Evolutionary conservation across 2,797 vertebrate genomes (phyloP).

Genomic region (Lagocephalus sceleratus): DNA sequence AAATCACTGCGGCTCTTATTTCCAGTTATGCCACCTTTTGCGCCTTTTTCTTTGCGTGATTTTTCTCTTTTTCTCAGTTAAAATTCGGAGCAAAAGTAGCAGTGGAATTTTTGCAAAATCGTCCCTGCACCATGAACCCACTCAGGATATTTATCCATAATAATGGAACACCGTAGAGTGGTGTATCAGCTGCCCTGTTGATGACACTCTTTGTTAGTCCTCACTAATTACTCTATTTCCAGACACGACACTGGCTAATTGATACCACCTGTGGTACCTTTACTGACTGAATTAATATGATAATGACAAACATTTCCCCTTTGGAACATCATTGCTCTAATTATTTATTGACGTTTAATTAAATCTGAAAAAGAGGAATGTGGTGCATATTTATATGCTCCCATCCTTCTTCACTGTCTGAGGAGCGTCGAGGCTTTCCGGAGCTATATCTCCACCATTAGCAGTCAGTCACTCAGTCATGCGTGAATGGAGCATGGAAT

Average conservation of each 20-base stretch:
- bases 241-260: constrained; percentile 10
- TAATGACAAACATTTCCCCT: not conserved
- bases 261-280: not conserved
- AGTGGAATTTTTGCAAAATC: no score
- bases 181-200: constrained; percentile 8
- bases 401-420: constrained; percentile 9
- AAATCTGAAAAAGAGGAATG: no score
- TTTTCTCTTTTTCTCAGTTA: not conserved
- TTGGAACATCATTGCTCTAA: no score
- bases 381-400: constrained; percentile 1
- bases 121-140: not conserved
- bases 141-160: not conserved
- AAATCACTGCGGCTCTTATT: not conserved
- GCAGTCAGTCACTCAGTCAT: constrained; percentile 27
- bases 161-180: not conserved
- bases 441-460: constrained; percentile 30
- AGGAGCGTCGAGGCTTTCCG: constrained; percentile 31
- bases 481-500: constrained; percentile 31
- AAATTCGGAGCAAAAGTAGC: no score
- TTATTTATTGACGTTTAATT: no score
- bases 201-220: constrained; percentile 7
- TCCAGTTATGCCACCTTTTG: constrained; percentile 5
- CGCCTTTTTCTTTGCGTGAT: constrained; percentile 10
- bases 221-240: constrained; percentile 6
- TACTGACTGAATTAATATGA: not conserved